A percentile compares a stretch with the other conserved stretches of the same genome.
Evolutionary conservation across 2,113 vertebrate genomes (phyloP).

Genomic region (Percina caprodes): DNA sequence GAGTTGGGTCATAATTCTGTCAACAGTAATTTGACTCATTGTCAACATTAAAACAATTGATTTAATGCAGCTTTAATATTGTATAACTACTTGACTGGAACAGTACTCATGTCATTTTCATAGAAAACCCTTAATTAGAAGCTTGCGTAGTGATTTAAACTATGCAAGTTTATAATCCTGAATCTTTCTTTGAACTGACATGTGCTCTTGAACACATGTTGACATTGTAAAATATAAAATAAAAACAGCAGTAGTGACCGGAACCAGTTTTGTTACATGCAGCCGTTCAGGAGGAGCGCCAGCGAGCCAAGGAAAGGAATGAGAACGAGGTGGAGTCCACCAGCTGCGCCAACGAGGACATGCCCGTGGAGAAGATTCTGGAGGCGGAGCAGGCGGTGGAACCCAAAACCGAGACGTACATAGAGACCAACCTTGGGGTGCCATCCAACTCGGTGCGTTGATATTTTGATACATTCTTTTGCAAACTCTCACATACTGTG

Average conservation of each 20-base stretch:
- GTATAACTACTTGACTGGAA: not conserved
- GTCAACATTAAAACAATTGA: not conserved
- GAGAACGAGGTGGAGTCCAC: slow-evolving; percentile 96
- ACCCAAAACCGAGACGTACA: slow-evolving; percentile 98
- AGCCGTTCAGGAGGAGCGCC: slow-evolving; percentile 99
- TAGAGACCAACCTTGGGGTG: slow-evolving; percentile 92
- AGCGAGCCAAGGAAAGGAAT: slow-evolving; percentile 93
- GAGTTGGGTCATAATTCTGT: not conserved
- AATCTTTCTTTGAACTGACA: not conserved
- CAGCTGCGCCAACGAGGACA: slow-evolving; percentile 95
- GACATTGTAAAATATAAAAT: slow-evolving; percentile 15
- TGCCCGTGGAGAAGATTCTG: slow-evolving; percentile 99
- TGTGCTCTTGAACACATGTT: slow-evolving; percentile 13
- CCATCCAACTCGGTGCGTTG: slow-evolving; percentile 93
- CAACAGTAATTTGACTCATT: not conserved
- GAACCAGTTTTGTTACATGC: slow-evolving; percentile 79
- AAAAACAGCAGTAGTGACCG: slow-evolving; percentile 83
- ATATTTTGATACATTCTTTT: not conserved
- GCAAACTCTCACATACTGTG: not conserved
- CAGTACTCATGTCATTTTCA: not conserved
- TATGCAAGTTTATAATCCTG: not conserved
- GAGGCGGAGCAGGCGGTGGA: slow-evolving; percentile 97
- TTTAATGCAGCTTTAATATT: not conserved
- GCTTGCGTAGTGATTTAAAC: not conserved
- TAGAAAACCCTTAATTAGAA: not conserved